Evolutionary conservation across 2,113 vertebrate species (phyloP).

Genomic region (Paraplagusia blochii): DNA sequence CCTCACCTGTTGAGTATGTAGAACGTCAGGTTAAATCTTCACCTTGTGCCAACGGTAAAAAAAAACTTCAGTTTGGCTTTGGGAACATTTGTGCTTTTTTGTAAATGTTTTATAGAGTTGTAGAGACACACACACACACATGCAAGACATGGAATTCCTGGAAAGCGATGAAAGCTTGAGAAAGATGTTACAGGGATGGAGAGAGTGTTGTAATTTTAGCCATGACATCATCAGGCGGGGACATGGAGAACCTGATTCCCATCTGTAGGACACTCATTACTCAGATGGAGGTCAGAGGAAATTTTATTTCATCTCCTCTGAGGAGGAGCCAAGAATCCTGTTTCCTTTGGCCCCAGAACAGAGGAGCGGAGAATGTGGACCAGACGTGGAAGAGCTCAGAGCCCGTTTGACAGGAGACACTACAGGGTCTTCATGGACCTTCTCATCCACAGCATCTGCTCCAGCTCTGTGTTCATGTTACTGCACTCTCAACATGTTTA

Average conservation of each 20-base stretch:
- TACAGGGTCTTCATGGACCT: too few relatives aligned
- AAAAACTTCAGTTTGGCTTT: not conserved
- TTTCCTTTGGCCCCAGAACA: not conserved
- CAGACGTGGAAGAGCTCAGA: not conserved
- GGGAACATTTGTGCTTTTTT: slow-evolving; percentile 11
- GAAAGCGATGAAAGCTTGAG: slow-evolving; percentile 1
- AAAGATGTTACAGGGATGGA: not conserved
- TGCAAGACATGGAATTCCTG: slow-evolving; percentile 9
- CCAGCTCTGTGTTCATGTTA: slow-evolving; percentile 33
- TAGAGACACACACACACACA: slow-evolving; percentile 17
- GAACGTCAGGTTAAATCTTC: too few relatives aligned
- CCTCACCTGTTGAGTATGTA: not conserved
- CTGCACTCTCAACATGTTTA: slow-evolving; percentile 56
- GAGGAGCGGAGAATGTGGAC: not conserved
- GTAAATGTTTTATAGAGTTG: slow-evolving; percentile 11
- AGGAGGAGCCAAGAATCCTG: not conserved
- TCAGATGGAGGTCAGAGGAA: too few relatives aligned
- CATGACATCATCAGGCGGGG: not conserved
- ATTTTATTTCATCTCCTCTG: not conserved
- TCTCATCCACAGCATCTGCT: not conserved
- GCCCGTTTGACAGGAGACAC: not conserved
- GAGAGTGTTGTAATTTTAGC: not conserved
- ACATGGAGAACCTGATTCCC: slow-evolving; percentile 5
- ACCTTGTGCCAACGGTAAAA: slow-evolving; percentile 11
- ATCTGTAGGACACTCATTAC: not conserved